Conservation (phyloP, 2,888 invertebrate species). For the Octodonta nipae region DNA sequence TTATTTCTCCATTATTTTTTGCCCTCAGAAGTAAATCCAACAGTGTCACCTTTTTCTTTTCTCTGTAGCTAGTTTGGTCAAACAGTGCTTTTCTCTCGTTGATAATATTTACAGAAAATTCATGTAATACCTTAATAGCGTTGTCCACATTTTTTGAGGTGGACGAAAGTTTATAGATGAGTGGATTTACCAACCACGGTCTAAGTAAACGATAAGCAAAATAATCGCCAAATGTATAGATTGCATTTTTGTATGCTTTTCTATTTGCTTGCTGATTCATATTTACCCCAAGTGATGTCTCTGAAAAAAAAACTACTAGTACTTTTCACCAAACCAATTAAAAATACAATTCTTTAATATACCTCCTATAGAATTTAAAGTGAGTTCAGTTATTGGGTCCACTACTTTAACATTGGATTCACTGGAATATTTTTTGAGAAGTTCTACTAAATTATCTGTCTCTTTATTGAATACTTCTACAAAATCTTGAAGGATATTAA, state of each 20-base stretch:
- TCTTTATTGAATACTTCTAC: constrained; percentile 15
- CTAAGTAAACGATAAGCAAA: constrained; percentile 3
- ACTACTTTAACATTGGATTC: constrained; percentile 6
- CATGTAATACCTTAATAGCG: constrained; percentile 4
- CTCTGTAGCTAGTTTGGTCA: constrained; percentile 4
- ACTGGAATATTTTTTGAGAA: constrained; percentile 7
- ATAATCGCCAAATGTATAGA: constrained; percentile 6
- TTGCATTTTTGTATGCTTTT: constrained; percentile 6
- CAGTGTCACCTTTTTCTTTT: constrained; percentile 40
- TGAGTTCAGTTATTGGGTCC: constrained; percentile 8
- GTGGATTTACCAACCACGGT: constrained; percentile 5
- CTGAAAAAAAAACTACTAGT: constrained; percentile 6
- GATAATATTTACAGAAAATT: constrained; percentile 8
- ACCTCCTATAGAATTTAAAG: constrained; percentile 9
- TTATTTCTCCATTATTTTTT: constrained; percentile 31
- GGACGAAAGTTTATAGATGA: neutral
- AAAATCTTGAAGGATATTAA: constrained; percentile 16
- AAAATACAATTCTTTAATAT: constrained; percentile 1
- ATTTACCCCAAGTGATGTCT: constrained; percentile 8
- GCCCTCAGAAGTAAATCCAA: constrained; percentile 43
- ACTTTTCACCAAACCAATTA: neutral
- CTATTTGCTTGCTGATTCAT: neutral
- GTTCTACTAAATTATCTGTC: constrained; percentile 12
- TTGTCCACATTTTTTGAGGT: neutral
- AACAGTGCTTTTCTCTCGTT: constrained; percentile 2